Conservation (phyloP, 1,140 invertebrate genomes). For the Drosophila ironensis region DNA sequence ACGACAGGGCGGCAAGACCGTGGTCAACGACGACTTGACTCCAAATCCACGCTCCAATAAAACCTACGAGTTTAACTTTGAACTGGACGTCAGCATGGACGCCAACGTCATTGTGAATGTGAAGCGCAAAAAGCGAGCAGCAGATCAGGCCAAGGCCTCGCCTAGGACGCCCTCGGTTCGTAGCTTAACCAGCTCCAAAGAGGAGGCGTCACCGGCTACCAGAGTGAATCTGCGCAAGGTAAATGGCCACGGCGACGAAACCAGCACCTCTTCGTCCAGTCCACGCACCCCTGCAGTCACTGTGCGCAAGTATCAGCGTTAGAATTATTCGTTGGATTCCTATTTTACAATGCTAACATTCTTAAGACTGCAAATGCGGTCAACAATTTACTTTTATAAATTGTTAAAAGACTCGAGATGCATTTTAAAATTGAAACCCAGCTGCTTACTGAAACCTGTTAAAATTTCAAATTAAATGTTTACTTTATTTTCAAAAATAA, state of each 20-base stretch:
- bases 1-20: conserved; percentile 55
- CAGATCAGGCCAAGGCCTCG: conserved; percentile 1
- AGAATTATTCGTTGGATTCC: too few relatives aligned
- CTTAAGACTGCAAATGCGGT: too few relatives aligned
- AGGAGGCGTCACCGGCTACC: conserved; percentile 44
- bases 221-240: conserved; percentile 65
- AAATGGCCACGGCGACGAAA: not conserved
- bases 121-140: conserved; percentile 63
- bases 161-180: conserved; percentile 17
- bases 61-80: conserved; percentile 80
- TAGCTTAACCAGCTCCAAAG: conserved; percentile 8
- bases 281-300: conserved; percentile 67
- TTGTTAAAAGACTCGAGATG: too few relatives aligned
- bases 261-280: conserved; percentile 15
- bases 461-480: not conserved
- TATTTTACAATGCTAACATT: too few relatives aligned
- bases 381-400: too few relatives aligned
- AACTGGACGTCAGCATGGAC: conserved; percentile 80
- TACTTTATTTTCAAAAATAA: not conserved
- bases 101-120: conserved; percentile 81
- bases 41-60: conserved; percentile 70
- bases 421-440: too few relatives aligned
- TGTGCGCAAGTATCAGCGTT: conserved; percentile 54
- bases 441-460: too few relatives aligned
- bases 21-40: conserved; percentile 72